Conservation (phyloP, 2,113 vertebrate species). For the Bos taurus region ARS-UCD2.0 NC_037357.1:56666001-56666500, state of each 20-base stretch:
- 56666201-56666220: not conserved
- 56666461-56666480: not conserved
- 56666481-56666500: not conserved
- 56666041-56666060: conserved; percentile 2
- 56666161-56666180: not conserved
- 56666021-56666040: not conserved
- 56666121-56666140: conserved; percentile 6
- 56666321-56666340: not conserved
- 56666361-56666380: not conserved
- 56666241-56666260: not conserved
- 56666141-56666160: not conserved
- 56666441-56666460: not conserved
- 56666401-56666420: not conserved
- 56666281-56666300: not conserved
- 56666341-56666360: not conserved
- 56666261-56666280: not conserved
- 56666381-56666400: not conserved
- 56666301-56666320: not conserved
- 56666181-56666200: not conserved
- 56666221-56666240: not conserved
- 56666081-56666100: not conserved
- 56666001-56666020: too few relatives aligned
- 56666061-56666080: not conserved
- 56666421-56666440: not conserved
- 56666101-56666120: conserved; percentile 20